Evolutionary conservation across 1,140 invertebrate species (phyloP), one percentile per base, ranked within the genome.

Genomic region (Choristoneura fumiferana): DNA sequence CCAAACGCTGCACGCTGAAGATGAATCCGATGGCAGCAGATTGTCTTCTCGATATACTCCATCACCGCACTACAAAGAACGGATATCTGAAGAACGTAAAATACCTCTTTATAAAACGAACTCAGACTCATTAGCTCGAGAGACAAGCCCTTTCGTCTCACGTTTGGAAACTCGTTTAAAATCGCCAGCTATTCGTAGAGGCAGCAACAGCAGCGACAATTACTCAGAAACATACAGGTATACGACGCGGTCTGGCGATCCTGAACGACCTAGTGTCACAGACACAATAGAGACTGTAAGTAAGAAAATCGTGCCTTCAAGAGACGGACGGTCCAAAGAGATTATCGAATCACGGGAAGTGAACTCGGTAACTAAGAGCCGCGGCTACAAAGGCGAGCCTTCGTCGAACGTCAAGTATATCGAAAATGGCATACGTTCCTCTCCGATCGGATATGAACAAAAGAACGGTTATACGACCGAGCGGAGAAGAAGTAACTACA

Each of bases 191-290:
- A 74, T 81, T 58, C 76, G 92, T 17, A 81, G 92, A 60, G 92
- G 92, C 37, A 93, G 92, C 71, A 89, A 90, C 62, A 91, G 90
- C 64, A 93, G 92, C 67, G 93, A 94, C 55, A 93, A 94, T 74
- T 95, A 92, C 70, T 92, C 92, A 1, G 93, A 94, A 76, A 94
- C 93, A 0, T 93, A 93, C 62, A 89, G 92, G 58, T 93, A 93
- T 63, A 92, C 91, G 0, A 93, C 93, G 8, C 89, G 91, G 54
- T 92, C 92, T 4, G 92, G 93, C 57, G 92, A 94, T 72, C 92
- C 93, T 0, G 78, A 89, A 12, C 78, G 92, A 63, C 93, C 93
- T 0, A 92, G 90, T 52, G 90, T 94, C 2, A 94, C 93, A 6
- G 93, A 94, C 69, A 94, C 93, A 0, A 92, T 93, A 2, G 92